These are phyloP conservation scores for Hemiscyllium ocellatum DNA, from an alignment of 2,113 vertebrate genomes.

Conservation along the genomic window DNA sequence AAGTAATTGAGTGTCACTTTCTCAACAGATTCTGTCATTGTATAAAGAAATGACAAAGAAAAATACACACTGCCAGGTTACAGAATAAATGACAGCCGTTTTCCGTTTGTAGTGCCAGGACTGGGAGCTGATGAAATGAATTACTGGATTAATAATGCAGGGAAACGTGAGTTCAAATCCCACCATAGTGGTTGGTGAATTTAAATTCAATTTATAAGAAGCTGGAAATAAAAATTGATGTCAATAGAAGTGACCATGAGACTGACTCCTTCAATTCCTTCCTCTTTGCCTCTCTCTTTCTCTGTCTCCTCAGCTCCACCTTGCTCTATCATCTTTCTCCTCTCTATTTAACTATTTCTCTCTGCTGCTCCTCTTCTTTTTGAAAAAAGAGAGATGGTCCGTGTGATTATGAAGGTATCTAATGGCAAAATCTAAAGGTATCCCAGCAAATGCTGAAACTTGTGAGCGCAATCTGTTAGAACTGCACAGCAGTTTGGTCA, in stretches of 20 bases:
- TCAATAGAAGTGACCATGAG: background rate
- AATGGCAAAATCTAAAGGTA: background rate
- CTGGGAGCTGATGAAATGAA: background rate
- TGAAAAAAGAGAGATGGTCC: background rate
- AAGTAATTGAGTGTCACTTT: constrained; percentile 33
- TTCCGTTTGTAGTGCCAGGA: background rate
- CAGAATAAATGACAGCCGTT: constrained; percentile 18
- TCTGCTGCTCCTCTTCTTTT: background rate
- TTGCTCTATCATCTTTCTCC: background rate
- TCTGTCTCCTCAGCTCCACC: background rate
- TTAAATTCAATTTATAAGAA: background rate
- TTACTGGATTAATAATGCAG: background rate
- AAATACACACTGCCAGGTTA: background rate
- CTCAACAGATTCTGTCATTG: constrained; percentile 20
- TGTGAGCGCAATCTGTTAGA: background rate
- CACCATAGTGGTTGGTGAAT: background rate
- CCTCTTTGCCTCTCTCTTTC: background rate
- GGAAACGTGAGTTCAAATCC: background rate
- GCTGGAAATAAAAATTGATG: background rate
- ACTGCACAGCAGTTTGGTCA: background rate
- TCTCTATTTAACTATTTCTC: background rate
- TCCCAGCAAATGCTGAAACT: background rate
- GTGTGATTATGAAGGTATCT: background rate
- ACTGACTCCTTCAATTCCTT: background rate
- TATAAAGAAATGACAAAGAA: constrained; percentile 30